A percentile compares a stretch with the other conserved stretches of the same genome.
These are phyloP conservation scores for Apotomis capreana DNA, from an alignment of 2,888 invertebrate species.

Conservation along the genomic window DNA sequence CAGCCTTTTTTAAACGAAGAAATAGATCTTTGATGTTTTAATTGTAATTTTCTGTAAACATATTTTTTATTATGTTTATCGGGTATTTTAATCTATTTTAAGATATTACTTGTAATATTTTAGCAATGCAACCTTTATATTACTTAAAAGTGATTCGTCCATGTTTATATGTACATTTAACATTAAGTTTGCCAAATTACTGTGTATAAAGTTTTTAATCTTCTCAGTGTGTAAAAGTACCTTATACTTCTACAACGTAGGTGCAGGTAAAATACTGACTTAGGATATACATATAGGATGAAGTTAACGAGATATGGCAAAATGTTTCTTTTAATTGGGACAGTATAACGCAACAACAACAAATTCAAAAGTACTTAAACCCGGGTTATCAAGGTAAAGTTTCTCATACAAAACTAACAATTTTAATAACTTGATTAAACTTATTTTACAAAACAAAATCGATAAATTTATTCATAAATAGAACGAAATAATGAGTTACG, in stretches of 20 bases:
- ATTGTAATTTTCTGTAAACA: background rate
- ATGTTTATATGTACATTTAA: slow-evolving; percentile 17
- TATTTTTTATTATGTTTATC: slow-evolving; percentile 7
- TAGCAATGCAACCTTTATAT: slow-evolving; percentile 31
- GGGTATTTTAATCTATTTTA: slow-evolving; percentile 28
- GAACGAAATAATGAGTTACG: too few species aligned
- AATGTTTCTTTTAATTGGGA: background rate
- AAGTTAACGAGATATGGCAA: background rate
- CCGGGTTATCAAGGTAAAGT: too few species aligned
- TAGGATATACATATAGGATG: background rate
- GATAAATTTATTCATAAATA: too few species aligned
- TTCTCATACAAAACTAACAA: too few species aligned
- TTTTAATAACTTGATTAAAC: too few species aligned
- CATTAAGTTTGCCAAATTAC: slow-evolving; percentile 29
- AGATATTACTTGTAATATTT: slow-evolving; percentile 3
- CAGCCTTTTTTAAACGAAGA: too few species aligned
- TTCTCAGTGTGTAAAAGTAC: slow-evolving; percentile 4
- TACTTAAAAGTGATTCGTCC: slow-evolving; percentile 37
- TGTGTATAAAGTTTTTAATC: slow-evolving; percentile 7
- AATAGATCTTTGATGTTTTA: too few species aligned
- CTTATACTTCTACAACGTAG: background rate
- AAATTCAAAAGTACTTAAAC: too few species aligned
- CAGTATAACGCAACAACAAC: background rate
- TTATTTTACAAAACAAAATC: too few species aligned
- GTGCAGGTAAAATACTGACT: slow-evolving; percentile 1